Evolutionary conservation across 2,797 vertebrate species (phyloP), one percentile per base, ranked within the genome.

Genomic region (Helostoma temminkii): DNA sequence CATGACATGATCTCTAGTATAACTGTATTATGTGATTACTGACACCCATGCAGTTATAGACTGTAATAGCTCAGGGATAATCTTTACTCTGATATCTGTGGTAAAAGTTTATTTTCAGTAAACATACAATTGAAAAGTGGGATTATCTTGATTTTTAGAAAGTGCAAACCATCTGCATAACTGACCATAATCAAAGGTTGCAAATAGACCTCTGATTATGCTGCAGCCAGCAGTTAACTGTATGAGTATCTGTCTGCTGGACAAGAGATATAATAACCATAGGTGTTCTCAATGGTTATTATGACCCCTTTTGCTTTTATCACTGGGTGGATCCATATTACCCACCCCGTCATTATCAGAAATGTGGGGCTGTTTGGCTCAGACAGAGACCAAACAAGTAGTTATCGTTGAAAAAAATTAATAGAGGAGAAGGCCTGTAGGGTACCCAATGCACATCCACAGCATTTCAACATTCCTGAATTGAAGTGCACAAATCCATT

Each of bases 201-300:
- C 22, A 71, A 58, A 80, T 78, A 80, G 83, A 48, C 67, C 63
- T 24, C 42, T 87, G 85, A 89, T 90, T 89, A 89, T 76, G 66
- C 54, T 66, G 61, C 68, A 89, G 74, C 52, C 58, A 43, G 67
- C 83, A 86, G 76, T 90, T 90, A 84, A 67, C 56, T 71, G 63
- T 30, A 74, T 89, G 85, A 88, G 74, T 56, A 30, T 81, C 73
- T 74, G 85, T 87, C 88, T 92, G 78, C 67, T 74, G 85, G 81
- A 83, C 78, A 81, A 82, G 77, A 71, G 76, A 75, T 63, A 65
- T 86, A 82, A 90, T 87, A 79, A 82, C 47, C 60, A 67, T 9
- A 56, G 62, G 50, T 83, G 79, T 81, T 78, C 69, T 84, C 74
- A 71, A 26, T 78, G 66, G 60, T 85, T 86, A 83, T 90, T 85